Evolutionary conservation across 2,113 vertebrate species (phyloP).

Genomic region (Thamnophis sirtalis): DNA sequence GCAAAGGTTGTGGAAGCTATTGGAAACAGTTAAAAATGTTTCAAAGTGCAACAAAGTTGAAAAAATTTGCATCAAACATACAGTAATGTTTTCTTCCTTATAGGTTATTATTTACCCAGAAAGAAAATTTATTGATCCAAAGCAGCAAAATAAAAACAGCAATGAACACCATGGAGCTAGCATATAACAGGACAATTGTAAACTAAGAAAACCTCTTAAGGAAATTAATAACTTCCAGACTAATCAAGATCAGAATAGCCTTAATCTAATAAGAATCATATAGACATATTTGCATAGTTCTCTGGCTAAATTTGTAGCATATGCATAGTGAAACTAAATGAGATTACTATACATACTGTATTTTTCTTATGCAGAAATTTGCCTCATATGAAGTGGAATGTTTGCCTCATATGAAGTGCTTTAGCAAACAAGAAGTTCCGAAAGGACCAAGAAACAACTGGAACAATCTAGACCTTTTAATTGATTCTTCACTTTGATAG

Average conservation of each 20-base stretch:
- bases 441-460: background rate
- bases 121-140: constrained; percentile 1
- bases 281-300: background rate
- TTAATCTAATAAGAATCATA: background rate
- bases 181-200: background rate
- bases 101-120: background rate
- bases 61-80: background rate
- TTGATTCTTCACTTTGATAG: background rate
- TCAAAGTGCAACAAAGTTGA: background rate
- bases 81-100: background rate
- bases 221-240: background rate
- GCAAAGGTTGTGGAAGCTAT: background rate
- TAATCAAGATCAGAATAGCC: background rate
- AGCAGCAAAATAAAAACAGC: background rate
- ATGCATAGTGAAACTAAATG: background rate
- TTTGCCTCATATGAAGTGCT: background rate
- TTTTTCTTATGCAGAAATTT: background rate
- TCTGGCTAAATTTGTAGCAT: background rate
- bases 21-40: background rate
- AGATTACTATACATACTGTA: background rate
- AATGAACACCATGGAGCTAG: background rate
- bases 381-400: background rate
- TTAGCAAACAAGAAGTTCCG: background rate
- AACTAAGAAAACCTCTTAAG: background rate
- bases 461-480: background rate